phyloP scores from a whole-genome alignment of 1,140 invertebrate genomes.

The Orchesella cincta region DNA sequence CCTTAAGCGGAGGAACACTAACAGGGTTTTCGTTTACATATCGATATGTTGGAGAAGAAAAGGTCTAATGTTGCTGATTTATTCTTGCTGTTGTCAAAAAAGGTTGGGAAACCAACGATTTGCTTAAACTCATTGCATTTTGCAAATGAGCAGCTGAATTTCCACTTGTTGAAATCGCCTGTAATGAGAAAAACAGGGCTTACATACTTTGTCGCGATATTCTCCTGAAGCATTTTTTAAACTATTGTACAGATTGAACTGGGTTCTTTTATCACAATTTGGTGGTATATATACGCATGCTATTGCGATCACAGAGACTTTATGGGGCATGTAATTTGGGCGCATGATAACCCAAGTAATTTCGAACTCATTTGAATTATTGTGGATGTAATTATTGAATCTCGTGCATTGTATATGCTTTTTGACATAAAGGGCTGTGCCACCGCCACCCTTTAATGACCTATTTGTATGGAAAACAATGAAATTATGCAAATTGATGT shows the following conservation, averaged over 20 bases:
- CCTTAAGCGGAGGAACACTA: background rate
- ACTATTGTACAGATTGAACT: background rate
- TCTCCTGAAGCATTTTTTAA: background rate
- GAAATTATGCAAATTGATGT: background rate
- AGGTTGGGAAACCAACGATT: background rate
- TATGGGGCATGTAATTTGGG: background rate
- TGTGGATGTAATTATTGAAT: background rate
- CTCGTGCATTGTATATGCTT: background rate
- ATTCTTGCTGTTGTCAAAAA: background rate
- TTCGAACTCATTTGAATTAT: background rate
- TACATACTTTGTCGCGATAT: background rate
- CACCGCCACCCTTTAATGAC: background rate
- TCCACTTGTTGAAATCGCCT: conserved; percentile 20
- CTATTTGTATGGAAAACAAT: background rate
- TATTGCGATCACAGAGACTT: background rate
- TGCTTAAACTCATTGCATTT: background rate
- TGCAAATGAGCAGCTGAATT: background rate
- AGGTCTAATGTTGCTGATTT: background rate
- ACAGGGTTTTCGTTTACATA: no score
- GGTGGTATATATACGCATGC: conserved; percentile 16
- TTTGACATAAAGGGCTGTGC: background rate
- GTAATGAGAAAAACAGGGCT: background rate
- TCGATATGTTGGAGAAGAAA: background rate
- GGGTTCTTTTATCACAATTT: background rate
- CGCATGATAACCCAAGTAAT: background rate